Evolutionary conservation across 2,113 vertebrate genomes (phyloP).

Genomic region (Gallinago media): DNA sequence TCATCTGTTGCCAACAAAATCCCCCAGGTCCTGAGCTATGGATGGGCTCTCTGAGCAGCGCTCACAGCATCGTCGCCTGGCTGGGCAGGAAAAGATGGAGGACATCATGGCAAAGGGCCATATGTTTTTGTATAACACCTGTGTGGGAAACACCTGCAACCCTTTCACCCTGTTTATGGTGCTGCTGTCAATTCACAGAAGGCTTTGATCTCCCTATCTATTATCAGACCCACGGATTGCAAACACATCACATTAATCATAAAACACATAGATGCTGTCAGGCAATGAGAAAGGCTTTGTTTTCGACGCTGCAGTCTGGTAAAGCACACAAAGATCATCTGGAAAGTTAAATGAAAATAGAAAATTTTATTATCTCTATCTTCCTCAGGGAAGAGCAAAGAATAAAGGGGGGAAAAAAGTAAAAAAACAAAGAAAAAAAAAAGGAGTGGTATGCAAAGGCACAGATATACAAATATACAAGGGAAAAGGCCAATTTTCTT

Average conservation of each 20-base stretch:
- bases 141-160: constrained; percentile 59
- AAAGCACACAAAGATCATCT: constrained; percentile 45
- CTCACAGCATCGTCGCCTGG: neutral
- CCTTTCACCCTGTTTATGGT: constrained; percentile 47
- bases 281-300: constrained; percentile 33
- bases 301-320: constrained; percentile 4
- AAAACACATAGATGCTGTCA: constrained; percentile 4
- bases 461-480: neutral
- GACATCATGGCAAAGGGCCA: neutral
- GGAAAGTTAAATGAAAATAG: constrained; percentile 11
- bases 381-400: constrained; percentile 2
- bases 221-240: constrained; percentile 32
- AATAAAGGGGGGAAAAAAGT: neutral
- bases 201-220: constrained; percentile 66
- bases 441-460: neutral
- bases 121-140: neutral
- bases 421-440: too few species aligned
- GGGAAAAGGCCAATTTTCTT: neutral
- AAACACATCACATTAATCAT: constrained; percentile 32
- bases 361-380: neutral
- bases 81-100: neutral
- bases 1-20: neutral
- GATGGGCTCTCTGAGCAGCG: rapidly evolving
- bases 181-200: constrained; percentile 39
- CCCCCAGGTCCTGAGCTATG: neutral